Base-by-base conservation (phyloP, 2,113 vertebrate species). In the Melanostigma gelatinosum region DNA sequence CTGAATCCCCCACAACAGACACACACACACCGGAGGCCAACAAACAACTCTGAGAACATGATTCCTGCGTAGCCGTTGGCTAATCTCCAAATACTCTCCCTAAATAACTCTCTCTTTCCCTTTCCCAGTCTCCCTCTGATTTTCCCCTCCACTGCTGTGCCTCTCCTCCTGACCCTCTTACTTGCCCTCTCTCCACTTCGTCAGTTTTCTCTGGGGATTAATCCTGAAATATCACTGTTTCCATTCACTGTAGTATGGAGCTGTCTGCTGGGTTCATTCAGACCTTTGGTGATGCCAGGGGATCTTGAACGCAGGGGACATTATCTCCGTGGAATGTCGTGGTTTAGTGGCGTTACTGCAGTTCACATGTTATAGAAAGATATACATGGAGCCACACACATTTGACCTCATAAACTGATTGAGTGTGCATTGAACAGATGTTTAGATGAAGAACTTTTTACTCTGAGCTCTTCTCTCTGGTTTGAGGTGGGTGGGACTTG, bases 11-110 rank as follows among this genome's bases (percentile, higher is more conserved):
- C 62, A 63, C n/a, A 50, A 77, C 66, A 57, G 11, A 24, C 73
- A n/a, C 64, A 65, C 60, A 60, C 69, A 42, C 57, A 62, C 50
- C 4, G 10, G 4, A 5, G 62, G 32, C 75, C 69, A 83, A 82
- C 83, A 92, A 88, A 90, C 88, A 87, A 80, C 72, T 70, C 74
- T 4, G 85, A 88, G 91, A 93, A 94, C 87, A 85, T 88, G 90
- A 93, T 85, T 93, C 91, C 89, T 80, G 85, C 50, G 77, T 87
- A 88, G 85, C 84, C 57, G 29, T 83, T 93, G 91, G 93, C 91
- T 82, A 24, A 65, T 82, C 85, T 93, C 92, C 93, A 93, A 91
- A 88, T 90, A 82, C 86, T 87, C 89, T 92, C 93, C 92, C 86
- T 92, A 93, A 93, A 94, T 94, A 94, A 93, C 91, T 88, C 81